Evolutionary conservation across 2,888 invertebrate genomes (phyloP).

Genomic region (Tridacna gigas): DNA sequence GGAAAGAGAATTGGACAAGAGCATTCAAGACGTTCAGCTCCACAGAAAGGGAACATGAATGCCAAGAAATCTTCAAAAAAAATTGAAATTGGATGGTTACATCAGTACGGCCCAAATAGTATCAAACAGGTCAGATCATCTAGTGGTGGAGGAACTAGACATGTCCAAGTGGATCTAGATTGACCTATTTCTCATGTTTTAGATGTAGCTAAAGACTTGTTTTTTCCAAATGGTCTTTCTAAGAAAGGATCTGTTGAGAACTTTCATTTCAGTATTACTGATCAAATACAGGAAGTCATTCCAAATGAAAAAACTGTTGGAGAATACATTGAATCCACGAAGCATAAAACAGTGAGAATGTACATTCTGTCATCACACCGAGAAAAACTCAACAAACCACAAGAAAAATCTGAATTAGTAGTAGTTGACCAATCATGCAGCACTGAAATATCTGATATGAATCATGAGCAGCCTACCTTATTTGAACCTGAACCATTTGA

Average conservation of each 20-base stretch:
- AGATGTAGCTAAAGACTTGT: not conserved
- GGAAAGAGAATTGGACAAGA: not conserved
- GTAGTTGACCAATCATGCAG: no score
- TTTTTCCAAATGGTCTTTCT: slow-evolving; percentile 14
- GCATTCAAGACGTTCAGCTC: not conserved
- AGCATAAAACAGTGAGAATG: not conserved
- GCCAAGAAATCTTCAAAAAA: slow-evolving; percentile 10
- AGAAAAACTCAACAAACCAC: not conserved
- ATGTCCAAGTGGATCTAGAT: not conserved
- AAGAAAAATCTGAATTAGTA: not conserved
- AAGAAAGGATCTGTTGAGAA: slow-evolving; percentile 25
- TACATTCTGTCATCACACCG: not conserved
- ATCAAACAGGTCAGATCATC: slow-evolving; percentile 10
- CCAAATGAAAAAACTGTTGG: no score
- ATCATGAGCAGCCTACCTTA: not conserved
- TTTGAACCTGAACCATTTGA: not conserved
- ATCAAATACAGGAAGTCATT: no score
- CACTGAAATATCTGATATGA: not conserved
- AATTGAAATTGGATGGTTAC: slow-evolving; percentile 1
- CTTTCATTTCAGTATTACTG: slow-evolving; percentile 9
- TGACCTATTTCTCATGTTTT: not conserved
- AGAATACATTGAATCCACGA: no score
- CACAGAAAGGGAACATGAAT: not conserved
- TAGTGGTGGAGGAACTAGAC: slow-evolving; percentile 16
- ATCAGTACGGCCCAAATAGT: not conserved